Conservation (phyloP, 2,888 invertebrate species). For the Orthonevra nobilis region DNA sequence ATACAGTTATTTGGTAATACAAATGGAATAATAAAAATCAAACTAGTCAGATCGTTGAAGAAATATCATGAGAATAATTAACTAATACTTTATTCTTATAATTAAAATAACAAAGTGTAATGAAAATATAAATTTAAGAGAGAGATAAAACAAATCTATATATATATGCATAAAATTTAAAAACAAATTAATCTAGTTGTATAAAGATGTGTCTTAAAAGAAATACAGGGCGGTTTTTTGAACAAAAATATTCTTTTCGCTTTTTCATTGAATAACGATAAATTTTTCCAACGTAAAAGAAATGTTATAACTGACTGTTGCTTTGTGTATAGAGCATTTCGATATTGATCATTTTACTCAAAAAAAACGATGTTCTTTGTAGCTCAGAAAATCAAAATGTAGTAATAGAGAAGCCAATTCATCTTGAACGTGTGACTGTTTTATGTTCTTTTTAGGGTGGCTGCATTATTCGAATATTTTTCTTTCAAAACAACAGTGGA, state of each 20-base stretch:
- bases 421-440: no score
- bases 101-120: conserved; percentile 47
- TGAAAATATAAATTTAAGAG: conserved; percentile 17
- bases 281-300: no score
- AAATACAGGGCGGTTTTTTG: conserved; percentile 68
- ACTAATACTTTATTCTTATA: conserved; percentile 53
- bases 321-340: no score
- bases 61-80: conserved; percentile 56
- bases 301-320: no score
- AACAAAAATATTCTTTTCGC: conserved; percentile 25
- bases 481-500: no score
- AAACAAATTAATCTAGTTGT: conserved; percentile 39
- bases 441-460: no score
- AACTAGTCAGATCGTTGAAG: conserved; percentile 69
- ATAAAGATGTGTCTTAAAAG: conserved; percentile 66
- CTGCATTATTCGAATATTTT: no score
- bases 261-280: no score
- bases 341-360: no score
- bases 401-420: no score
- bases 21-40: conserved; percentile 56
- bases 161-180: conserved; percentile 1
- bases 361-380: no score
- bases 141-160: conserved; percentile 2
- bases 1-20: conserved; percentile 59
- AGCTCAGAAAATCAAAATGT: no score